Conservation (phyloP, 2,888 invertebrate species). For the Eudemis profundana region DNA sequence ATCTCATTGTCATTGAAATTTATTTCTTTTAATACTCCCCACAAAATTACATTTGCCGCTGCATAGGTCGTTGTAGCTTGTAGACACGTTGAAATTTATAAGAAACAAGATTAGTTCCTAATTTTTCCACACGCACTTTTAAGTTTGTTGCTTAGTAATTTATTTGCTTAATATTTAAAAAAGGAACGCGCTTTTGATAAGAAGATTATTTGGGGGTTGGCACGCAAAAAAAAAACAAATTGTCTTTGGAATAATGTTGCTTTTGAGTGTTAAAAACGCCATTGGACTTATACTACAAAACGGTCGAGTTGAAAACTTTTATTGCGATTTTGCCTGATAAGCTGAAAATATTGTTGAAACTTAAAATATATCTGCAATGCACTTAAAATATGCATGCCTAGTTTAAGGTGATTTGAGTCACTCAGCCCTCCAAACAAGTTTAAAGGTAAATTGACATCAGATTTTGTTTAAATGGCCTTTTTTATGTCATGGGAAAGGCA, state of each 20-base stretch:
- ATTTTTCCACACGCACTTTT: neutral
- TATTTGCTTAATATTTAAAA: conserved; percentile 65
- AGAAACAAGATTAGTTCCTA: neutral
- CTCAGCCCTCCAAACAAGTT: too few relatives aligned
- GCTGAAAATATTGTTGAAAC: too few relatives aligned
- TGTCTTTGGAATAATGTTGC: conserved; percentile 19
- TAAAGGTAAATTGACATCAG: too few relatives aligned
- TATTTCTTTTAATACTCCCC: conserved; percentile 60
- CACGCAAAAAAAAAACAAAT: conserved; percentile 34
- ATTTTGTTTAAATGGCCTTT: too few relatives aligned
- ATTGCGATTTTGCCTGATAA: too few relatives aligned
- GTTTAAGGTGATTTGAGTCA: too few relatives aligned
- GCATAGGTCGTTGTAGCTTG: neutral
- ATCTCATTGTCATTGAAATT: conserved; percentile 75
- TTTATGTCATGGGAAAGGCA: too few relatives aligned
- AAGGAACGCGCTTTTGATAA: conserved; percentile 71
- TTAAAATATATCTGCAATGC: too few relatives aligned
- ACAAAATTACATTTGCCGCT: conserved; percentile 4
- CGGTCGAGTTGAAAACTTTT: too few relatives aligned
- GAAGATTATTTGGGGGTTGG: conserved; percentile 52
- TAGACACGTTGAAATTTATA: neutral
- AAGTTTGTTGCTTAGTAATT: conserved; percentile 14
- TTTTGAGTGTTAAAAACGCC: neutral
- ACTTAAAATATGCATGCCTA: too few relatives aligned
- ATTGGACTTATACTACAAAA: too few relatives aligned